phyloP scores from a whole-genome alignment of 2,113 vertebrate species.

The Hystrix cristata region DNA sequence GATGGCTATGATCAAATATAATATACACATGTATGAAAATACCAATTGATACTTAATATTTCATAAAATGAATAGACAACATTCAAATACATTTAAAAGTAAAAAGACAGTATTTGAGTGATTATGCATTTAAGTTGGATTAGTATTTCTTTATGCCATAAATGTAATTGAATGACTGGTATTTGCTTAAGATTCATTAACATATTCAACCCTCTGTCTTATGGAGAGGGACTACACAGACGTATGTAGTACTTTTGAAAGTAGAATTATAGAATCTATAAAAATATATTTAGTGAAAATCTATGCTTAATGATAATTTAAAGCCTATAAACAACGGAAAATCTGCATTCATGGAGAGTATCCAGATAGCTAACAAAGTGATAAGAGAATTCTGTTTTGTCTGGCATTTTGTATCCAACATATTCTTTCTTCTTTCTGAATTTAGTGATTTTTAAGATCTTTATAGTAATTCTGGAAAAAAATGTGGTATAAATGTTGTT shows the following conservation, averaged over 20 bases:
- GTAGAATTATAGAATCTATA: conserved; percentile 43
- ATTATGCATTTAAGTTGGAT: neutral
- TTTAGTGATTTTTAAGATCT: conserved; percentile 11
- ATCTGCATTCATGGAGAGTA: neutral
- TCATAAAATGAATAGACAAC: neutral
- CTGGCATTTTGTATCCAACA: neutral
- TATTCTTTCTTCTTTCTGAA: conserved; percentile 37
- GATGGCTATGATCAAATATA: neutral
- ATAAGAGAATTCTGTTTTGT: neutral
- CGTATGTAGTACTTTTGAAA: neutral
- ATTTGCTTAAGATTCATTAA: neutral
- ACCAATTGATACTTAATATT: neutral
- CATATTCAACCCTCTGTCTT: neutral
- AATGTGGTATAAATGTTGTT: neutral
- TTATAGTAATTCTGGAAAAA: conserved; percentile 17
- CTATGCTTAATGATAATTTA: conserved; percentile 38
- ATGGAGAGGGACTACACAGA: neutral
- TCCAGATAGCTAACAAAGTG: conserved; percentile 23
- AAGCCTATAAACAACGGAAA: neutral
- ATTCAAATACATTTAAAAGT: neutral
- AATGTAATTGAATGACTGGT: conserved; percentile 32
- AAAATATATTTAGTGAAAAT: neutral
- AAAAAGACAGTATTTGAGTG: neutral
- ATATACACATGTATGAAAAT: neutral
- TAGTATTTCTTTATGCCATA: neutral